These are phyloP conservation scores for Pseudococcus jackbeardsleyi DNA, from an alignment of 2,888 invertebrate genomes.

Conservation along the genomic window DNA sequence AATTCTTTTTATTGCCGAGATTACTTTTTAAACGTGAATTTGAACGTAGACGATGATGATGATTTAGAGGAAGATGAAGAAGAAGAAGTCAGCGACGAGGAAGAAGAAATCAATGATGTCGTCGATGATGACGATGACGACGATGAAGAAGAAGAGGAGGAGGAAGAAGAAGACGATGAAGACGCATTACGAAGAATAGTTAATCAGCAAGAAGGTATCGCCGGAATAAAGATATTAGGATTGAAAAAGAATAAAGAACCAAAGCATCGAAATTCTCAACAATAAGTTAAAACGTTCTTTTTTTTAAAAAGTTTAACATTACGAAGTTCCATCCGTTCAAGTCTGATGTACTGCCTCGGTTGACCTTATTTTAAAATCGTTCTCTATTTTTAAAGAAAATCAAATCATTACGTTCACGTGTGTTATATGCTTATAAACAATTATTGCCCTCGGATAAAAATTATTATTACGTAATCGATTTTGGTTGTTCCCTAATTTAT, in stretches of 20 bases:
- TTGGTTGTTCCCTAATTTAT: slow-evolving; percentile 33
- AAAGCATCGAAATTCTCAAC: slow-evolving; percentile 31
- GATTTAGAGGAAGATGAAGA: slow-evolving; percentile 59
- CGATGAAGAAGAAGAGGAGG: slow-evolving; percentile 60
- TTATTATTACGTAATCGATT: neutral
- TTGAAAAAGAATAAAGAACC: slow-evolving; percentile 51
- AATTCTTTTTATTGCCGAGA: neutral
- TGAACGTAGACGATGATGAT: slow-evolving; percentile 51
- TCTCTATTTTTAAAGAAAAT: slow-evolving; percentile 3
- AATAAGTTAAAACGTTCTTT: neutral
- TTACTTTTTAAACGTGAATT: neutral
- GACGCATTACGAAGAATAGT: slow-evolving; percentile 51
- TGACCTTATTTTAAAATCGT: slow-evolving; percentile 21
- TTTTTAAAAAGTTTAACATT: neutral
- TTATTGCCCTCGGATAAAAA: neutral
- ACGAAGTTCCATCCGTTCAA: neutral
- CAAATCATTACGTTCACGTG: neutral
- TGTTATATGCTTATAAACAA: neutral
- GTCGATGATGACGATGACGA: slow-evolving; percentile 58
- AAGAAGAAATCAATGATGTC: slow-evolving; percentile 54
- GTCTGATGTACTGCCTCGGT: slow-evolving; percentile 39
- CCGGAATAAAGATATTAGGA: slow-evolving; percentile 5
- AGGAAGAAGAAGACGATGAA: slow-evolving; percentile 57
- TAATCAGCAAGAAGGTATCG: neutral
- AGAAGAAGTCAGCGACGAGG: slow-evolving; percentile 63